These are phyloP conservation scores for Schlechtendalia chinensis DNA, from an alignment of 1,140 invertebrate species.

Conservation along the genomic window DNA sequence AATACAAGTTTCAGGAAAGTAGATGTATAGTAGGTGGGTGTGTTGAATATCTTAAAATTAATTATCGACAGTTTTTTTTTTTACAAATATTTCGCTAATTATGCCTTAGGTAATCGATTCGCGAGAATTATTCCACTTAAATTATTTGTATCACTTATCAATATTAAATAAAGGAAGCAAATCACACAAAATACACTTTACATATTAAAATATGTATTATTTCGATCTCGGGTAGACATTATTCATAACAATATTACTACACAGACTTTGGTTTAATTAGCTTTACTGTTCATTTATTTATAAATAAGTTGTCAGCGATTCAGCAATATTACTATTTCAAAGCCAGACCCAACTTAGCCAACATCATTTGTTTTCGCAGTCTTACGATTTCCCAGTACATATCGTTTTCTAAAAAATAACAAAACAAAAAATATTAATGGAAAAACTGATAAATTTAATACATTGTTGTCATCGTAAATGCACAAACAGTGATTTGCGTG, in stretches of 20 bases:
- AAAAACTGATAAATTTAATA: not conserved
- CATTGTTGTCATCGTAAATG: too few species aligned
- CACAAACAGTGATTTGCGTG: too few species aligned
- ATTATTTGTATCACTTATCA: not conserved
- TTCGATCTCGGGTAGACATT: not conserved
- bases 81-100: not conserved
- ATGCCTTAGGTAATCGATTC: not conserved
- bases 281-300: not conserved
- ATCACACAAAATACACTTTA: slow-evolving; percentile 5
- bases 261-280: not conserved
- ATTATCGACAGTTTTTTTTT: not conserved
- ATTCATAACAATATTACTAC: too few species aligned
- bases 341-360: slow-evolving; percentile 67
- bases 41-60: slow-evolving; percentile 3
- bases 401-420: slow-evolving; percentile 66
- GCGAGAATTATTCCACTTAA: not conserved
- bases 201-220: slow-evolving; percentile 6
- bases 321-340: not conserved
- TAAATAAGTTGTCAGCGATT: too few species aligned
- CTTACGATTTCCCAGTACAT: slow-evolving; percentile 74
- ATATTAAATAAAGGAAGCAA: slow-evolving; percentile 3
- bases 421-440: slow-evolving; percentile 20
- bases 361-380: slow-evolving; percentile 72
- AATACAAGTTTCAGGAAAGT: slow-evolving; percentile 26
- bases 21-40: not conserved